These are phyloP conservation scores for Cephus sareptanus DNA, from an alignment of 2,888 invertebrate species.

Conservation along the genomic window DNA sequence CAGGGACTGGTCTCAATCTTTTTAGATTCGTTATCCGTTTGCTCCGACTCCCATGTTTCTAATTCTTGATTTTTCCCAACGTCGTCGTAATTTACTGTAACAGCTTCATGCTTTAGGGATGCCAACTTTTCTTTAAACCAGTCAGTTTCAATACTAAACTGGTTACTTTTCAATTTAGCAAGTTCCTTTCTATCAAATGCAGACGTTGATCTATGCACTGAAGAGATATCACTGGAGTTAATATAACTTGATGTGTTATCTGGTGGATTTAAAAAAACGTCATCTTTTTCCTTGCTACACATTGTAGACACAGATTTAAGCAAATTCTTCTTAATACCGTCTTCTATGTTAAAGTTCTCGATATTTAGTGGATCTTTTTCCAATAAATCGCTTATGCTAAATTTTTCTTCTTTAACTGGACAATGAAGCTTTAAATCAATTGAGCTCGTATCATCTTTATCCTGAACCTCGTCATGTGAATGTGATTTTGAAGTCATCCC, in stretches of 20 bases:
- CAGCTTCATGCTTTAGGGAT: background rate
- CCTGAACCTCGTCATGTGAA: background rate
- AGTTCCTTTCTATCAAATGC: background rate
- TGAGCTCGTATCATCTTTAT: background rate
- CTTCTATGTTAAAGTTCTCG: background rate
- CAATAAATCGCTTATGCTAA: slow-evolving; percentile 9
- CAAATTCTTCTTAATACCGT: background rate
- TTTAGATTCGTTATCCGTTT: background rate
- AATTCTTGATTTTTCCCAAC: background rate
- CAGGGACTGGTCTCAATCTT: background rate
- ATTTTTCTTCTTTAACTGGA: slow-evolving; percentile 8
- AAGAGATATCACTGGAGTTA: background rate
- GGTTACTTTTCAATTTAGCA: background rate
- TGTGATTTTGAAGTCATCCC: background rate
- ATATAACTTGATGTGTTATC: background rate
- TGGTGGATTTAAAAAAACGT: background rate
- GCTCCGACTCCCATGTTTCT: background rate
- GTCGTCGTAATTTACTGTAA: background rate
- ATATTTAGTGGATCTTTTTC: slow-evolving; percentile 19
- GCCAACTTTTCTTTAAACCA: slow-evolving; percentile 4
- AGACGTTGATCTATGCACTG: background rate
- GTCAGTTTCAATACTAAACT: background rate
- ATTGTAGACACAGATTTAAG: background rate
- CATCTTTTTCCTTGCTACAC: background rate
- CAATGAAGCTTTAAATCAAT: slow-evolving; percentile 2